Evolutionary conservation across 2,797 vertebrate genomes (phyloP), one percentile per base, ranked within the genome.

Genomic region (Tauraco hartlaubi): DNA sequence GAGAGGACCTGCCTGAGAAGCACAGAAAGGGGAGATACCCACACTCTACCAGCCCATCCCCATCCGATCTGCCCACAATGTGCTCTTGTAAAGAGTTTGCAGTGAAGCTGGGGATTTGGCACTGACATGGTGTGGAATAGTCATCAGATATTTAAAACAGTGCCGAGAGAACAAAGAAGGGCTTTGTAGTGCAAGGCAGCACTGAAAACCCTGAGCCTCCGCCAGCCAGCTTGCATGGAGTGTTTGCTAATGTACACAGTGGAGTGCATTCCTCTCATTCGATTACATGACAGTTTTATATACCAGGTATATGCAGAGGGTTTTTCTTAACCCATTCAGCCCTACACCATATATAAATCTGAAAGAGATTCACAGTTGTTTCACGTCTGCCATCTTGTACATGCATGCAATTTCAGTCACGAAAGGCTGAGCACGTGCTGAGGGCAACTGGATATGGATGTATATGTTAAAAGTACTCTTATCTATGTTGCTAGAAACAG

Each of bases 131-230:
- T 92, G 96, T 96, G 97, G 96, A 97, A 97, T 80, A 97, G 97
- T 97, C 98, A 96, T 97, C 96, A 97, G 98, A 98, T 98, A 98
- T 97, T 98, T 98, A 98, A 98, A 98, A 97, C 97, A 97, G 97
- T 98, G 96, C 96, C 88, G 33, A 83, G 94, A 98, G 97, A 98
- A 98, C 98, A 98, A 98, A 98, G 98, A 95, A 68, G 76, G 93
- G 84, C 97, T 98, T 98, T 98, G 98, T 98, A 96, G 94, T 25
- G 73, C 52, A 13, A 62, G 88, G 94, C 81, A 72, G 95, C 82
- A 72, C 71, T 75, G 59, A 84, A 94, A 96, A 92, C 55, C n/a
- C 41, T 83, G 94, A 92, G 93, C 66, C 73, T 81, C 79, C 63
- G 72, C 95, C 90, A 92, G 91, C 88, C 88, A 37, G 96, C 92